Evolutionary conservation across 1,140 invertebrate genomes (phyloP).

Genomic region (Zaprionus inermis): DNA sequence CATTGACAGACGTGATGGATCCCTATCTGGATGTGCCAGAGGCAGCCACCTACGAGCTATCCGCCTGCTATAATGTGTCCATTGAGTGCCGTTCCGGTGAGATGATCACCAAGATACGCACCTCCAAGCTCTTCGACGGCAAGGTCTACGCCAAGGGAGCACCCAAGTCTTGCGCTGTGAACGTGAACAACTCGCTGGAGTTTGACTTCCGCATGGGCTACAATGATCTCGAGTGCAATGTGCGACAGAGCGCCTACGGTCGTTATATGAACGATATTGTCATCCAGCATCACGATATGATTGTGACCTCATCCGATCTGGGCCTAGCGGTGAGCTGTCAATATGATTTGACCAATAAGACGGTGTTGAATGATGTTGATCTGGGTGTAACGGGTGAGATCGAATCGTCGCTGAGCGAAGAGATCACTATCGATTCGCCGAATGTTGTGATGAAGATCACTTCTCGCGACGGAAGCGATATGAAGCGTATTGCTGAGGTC

Average conservation of each 20-base stretch:
- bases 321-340: constrained; percentile 97
- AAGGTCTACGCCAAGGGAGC: constrained; percentile 97
- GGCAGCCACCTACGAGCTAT: constrained; percentile 95
- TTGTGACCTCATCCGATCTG: constrained; percentile 96
- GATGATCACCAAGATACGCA: constrained; percentile 96
- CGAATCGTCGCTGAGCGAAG: constrained; percentile 90
- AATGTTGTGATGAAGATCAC: constrained; percentile 98
- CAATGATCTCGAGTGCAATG: constrained; percentile 95
- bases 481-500: constrained; percentile 92
- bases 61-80: constrained; percentile 97
- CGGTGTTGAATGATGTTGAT: constrained; percentile 95
- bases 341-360: constrained; percentile 96
- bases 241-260: constrained; percentile 93
- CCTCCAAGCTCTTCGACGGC: constrained; percentile 96
- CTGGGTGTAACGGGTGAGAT: constrained; percentile 94
- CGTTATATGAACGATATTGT: constrained; percentile 95
- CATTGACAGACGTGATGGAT: constrained; percentile 94
- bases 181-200: constrained; percentile 93
- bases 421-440: constrained; percentile 95
- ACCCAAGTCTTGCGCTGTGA: constrained; percentile 95
- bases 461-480: constrained; percentile 90
- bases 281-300: constrained; percentile 97
- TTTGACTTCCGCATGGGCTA: constrained; percentile 95
- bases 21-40: constrained; percentile 95
- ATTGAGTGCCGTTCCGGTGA: constrained; percentile 95